phyloP scores from a whole-genome alignment of 2,888 invertebrate genomes.

The Hoplodrina ambigua region DNA sequence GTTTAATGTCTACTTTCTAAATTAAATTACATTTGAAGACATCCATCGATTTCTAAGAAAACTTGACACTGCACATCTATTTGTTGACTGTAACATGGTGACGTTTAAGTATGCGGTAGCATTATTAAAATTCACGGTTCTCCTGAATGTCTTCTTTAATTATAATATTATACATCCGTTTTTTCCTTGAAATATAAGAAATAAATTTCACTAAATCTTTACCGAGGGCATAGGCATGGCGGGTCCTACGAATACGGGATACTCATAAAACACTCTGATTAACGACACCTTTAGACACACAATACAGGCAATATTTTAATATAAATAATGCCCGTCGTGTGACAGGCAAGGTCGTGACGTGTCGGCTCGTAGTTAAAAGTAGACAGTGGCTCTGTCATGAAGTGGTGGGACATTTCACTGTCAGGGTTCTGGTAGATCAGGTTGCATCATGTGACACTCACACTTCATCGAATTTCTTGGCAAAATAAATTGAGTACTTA shows the following conservation, averaged over 20 bases:
- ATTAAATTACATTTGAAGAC: too few species aligned
- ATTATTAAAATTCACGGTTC: too few species aligned
- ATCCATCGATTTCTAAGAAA: too few species aligned
- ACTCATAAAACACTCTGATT: constrained; percentile 47
- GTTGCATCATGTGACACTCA: constrained; percentile 66
- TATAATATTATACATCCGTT: background rate
- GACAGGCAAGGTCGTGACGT: constrained; percentile 47
- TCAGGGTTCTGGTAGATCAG: constrained; percentile 74
- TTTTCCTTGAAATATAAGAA: constrained; percentile 1
- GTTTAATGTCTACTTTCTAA: too few species aligned
- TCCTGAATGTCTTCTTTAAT: too few species aligned
- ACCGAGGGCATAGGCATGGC: constrained; percentile 9
- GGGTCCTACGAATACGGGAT: constrained; percentile 4
- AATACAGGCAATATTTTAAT: constrained; percentile 44
- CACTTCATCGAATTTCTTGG: constrained; percentile 45
- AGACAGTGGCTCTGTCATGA: constrained; percentile 24
- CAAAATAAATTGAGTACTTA: constrained; percentile 15
- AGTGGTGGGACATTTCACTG: constrained; percentile 73
- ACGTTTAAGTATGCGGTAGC: background rate
- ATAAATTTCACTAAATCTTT: constrained; percentile 20
- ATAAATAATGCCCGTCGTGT: constrained; percentile 42
- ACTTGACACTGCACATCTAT: too few species aligned
- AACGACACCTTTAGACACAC: constrained; percentile 45
- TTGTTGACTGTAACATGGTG: too few species aligned
- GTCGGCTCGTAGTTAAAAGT: constrained; percentile 42